These are phyloP conservation scores for Zosterops japonicus DNA, from an alignment of 2,113 vertebrate genomes.

Conservation along the genomic window DNA sequence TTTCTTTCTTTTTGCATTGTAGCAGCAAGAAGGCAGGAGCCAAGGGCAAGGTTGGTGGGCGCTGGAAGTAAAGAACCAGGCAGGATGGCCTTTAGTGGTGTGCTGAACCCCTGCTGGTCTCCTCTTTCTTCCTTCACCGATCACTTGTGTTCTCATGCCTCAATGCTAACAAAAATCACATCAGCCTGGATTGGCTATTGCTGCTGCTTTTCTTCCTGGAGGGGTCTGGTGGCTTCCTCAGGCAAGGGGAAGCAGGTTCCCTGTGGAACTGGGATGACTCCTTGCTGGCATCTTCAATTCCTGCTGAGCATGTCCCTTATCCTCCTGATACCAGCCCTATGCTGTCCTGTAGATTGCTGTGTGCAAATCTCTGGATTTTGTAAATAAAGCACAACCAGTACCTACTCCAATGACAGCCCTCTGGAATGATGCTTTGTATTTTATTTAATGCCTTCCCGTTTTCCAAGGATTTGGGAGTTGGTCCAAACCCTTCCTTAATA, in stretches of 20 bases:
- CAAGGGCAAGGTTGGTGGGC: conserved; percentile 85
- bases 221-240: conserved; percentile 28
- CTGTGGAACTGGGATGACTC: conserved; percentile 3
- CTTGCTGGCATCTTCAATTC: conserved; percentile 51
- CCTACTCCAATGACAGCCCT: conserved; percentile 9
- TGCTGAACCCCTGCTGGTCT: conserved; percentile 22
- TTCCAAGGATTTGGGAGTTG: neutral
- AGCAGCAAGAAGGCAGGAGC: conserved; percentile 95
- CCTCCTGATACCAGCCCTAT: neutral
- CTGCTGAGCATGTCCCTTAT: conserved; percentile 41
- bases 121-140: neutral
- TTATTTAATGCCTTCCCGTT: neutral
- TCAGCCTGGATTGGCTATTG: conserved; percentile 47
- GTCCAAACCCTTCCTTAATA: neutral
- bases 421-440: neutral
- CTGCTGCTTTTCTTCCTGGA: conserved; percentile 46
- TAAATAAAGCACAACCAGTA: conserved; percentile 70
- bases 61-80: conserved; percentile 86
- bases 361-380: conserved; percentile 68
- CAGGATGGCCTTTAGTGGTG: conserved; percentile 1
- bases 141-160: conserved; percentile 4
- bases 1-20: conserved; percentile 48
- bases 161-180: neutral
- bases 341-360: conserved; percentile 55
- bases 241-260: conserved; percentile 46